Base-by-base conservation (phyloP, 1,140 invertebrate genomes). In the Araneus ventricosus region DNA sequence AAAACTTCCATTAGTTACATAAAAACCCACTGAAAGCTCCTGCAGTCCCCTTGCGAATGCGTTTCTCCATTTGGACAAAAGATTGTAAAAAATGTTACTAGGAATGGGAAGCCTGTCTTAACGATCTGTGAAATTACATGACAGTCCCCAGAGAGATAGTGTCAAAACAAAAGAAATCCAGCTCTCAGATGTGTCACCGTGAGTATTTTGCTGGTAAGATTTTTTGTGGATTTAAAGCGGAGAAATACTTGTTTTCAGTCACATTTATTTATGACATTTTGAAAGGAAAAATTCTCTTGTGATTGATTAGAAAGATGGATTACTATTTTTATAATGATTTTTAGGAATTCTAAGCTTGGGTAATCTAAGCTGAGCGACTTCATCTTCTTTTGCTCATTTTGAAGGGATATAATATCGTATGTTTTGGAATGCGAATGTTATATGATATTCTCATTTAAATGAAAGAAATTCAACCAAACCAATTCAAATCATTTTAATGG, bases 91-190 rank as follows among this genome's bases (percentile, higher is more conserved):
- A 24, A 27, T 3, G 63, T 27, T 3, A 67, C 63, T 5, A 67
- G 63, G 27, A n/a, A 75, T 7, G 63, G 30, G 30, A 75, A 75
- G 5, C 10, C 17, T 37, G 34, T 30, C 30, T 34, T 75, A 75
- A 75, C 30, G 70, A 75, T 75, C 70, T 75, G 70, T 75, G 70
- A 75, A 34, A 75, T 75, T 75, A 75, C 70, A 75, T 34, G 70
- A 75, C 70, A 75, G 8, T 37, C 70, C 70, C 34, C 20, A 1
- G 70, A 20, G 70, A 34, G 5, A 5, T 20, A 6, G 17, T 75
- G 70, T 75, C 70, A 75, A 75, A 75, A 75, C 70, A 75, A 75
- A 75, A 75, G 70, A 37, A 67, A 75, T 37, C 14, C 70, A 22
- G 17, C 27, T 75, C 20, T 37, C 70, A 75, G 30, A 75, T 75